A percentile compares a stretch with the other conserved stretches of the same genome.
Conservation (phyloP, 2,113 vertebrate genomes). For the Hymenochirus boettgeri region DNA sequence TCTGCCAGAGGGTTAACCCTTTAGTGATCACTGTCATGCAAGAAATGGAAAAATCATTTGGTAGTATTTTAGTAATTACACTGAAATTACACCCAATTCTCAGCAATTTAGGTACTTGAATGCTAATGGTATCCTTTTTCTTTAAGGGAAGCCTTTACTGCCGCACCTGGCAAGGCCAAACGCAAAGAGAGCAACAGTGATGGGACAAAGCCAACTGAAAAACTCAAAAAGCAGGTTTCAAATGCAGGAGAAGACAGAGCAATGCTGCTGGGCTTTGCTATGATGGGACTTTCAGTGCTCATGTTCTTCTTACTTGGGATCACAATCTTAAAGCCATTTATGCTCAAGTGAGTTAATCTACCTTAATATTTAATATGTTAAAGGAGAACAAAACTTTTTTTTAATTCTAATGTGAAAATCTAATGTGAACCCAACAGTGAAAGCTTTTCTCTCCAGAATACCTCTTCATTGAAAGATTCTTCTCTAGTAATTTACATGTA, state of each 20-base stretch:
- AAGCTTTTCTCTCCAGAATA: too few species aligned
- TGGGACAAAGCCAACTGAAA: constrained; percentile 41
- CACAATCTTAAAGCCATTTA: constrained; percentile 64
- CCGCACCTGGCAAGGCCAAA: constrained; percentile 23
- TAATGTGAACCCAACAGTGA: too few species aligned
- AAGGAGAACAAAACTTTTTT: too few species aligned
- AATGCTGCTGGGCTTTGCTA: constrained; percentile 66
- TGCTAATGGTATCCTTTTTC: constrained; percentile 27
- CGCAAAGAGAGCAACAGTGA: constrained; percentile 45
- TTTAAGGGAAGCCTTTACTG: constrained; percentile 54
- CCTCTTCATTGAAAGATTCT: too few species aligned
- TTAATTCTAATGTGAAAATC: too few species aligned
- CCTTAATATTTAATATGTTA: too few species aligned
- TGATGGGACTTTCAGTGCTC: constrained; percentile 74
- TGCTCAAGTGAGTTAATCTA: constrained; percentile 61
- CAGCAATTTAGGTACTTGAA: neutral
- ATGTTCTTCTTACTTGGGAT: constrained; percentile 77
- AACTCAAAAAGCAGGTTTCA: constrained; percentile 49
- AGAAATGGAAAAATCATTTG: too few species aligned
- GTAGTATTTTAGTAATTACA: too few species aligned
- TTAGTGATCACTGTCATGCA: too few species aligned
- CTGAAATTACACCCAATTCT: too few species aligned
- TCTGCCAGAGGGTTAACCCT: too few species aligned
- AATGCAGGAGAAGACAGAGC: constrained; percentile 75
- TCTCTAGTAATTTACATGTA: too few species aligned